Conservation (phyloP, 2,797 vertebrate species). For the Leptodactylus fallax region DNA sequence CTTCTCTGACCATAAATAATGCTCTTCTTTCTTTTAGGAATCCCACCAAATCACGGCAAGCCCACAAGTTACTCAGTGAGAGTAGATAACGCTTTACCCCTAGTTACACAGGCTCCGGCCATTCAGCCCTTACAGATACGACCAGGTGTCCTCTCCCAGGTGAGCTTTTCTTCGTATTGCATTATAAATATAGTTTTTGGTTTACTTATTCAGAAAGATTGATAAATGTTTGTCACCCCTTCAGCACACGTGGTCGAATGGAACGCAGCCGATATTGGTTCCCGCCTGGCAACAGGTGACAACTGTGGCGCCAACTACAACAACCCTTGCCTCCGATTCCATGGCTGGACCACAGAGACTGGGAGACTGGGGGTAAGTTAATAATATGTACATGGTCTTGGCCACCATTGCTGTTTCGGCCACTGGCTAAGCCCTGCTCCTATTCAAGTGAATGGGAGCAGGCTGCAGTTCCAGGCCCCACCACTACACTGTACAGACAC, state of each 20-base stretch:
- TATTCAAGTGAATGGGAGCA: too few relatives aligned
- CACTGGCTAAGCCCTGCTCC: too few relatives aligned
- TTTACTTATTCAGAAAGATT: neutral
- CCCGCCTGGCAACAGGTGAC: constrained; percentile 96
- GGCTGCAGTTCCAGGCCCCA: too few relatives aligned
- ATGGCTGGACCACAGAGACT: constrained; percentile 92
- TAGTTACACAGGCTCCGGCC: constrained; percentile 91
- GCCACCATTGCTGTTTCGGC: too few relatives aligned
- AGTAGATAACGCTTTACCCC: constrained; percentile 90
- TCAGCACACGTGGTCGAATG: constrained; percentile 89
- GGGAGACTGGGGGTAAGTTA: constrained; percentile 94
- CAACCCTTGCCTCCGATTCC: constrained; percentile 87
- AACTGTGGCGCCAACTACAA: constrained; percentile 83
- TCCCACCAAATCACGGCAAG: constrained; percentile 89
- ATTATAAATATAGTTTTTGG: neutral
- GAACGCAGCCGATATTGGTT: constrained; percentile 92
- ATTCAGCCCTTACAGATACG: constrained; percentile 94
- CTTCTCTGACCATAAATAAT: neutral
- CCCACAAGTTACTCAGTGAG: constrained; percentile 88
- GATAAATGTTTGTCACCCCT: constrained; percentile 46
- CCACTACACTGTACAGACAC: too few relatives aligned
- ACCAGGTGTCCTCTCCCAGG: constrained; percentile 80
- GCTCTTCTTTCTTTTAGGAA: constrained; percentile 75
- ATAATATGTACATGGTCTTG: too few relatives aligned
- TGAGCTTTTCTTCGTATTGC: neutral